A percentile compares a stretch with the other conserved stretches of the same genome.
phyloP scores from a whole-genome alignment of 2,888 invertebrate genomes.

The Atrina japonica region DNA sequence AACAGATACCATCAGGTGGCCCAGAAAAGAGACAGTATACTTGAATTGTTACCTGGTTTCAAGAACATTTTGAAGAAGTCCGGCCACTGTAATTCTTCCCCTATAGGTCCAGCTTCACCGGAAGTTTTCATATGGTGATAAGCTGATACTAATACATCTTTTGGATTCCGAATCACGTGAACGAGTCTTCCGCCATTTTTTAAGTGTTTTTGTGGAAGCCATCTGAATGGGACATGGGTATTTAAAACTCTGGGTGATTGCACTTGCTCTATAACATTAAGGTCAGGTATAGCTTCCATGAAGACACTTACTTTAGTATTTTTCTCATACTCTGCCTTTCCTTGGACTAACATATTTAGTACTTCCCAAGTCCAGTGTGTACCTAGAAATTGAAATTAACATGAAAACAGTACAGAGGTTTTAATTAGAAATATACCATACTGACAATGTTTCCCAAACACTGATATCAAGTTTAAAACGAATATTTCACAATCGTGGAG shows the following conservation, averaged over 20 bases:
- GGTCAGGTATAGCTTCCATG: conserved; percentile 22
- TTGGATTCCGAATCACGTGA: conserved; percentile 30
- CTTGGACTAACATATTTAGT: conserved; percentile 13
- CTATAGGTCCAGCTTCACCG: background rate
- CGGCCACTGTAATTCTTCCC: too few species aligned
- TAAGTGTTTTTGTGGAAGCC: conserved; percentile 24
- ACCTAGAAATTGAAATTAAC: too few species aligned
- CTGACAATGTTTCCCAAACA: too few species aligned
- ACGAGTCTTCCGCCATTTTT: conserved; percentile 21
- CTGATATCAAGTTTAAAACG: too few species aligned
- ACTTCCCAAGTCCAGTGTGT: conserved; percentile 31
- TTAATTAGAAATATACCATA: too few species aligned
- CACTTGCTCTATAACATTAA: conserved; percentile 4
- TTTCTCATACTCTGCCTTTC: conserved; percentile 22
- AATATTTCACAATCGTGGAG: too few species aligned
- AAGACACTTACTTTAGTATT: conserved; percentile 9
- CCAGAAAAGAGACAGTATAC: too few species aligned
- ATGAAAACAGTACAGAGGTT: too few species aligned
- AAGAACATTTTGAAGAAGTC: too few species aligned
- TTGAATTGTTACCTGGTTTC: too few species aligned
- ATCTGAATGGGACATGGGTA: conserved; percentile 32
- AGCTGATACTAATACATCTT: conserved; percentile 22
- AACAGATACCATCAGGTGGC: too few species aligned
- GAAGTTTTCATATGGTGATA: conserved; percentile 8
- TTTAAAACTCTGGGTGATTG: conserved; percentile 27